Conservation (phyloP, 2,888 invertebrate genomes). For the Thalpophila matura region DNA sequence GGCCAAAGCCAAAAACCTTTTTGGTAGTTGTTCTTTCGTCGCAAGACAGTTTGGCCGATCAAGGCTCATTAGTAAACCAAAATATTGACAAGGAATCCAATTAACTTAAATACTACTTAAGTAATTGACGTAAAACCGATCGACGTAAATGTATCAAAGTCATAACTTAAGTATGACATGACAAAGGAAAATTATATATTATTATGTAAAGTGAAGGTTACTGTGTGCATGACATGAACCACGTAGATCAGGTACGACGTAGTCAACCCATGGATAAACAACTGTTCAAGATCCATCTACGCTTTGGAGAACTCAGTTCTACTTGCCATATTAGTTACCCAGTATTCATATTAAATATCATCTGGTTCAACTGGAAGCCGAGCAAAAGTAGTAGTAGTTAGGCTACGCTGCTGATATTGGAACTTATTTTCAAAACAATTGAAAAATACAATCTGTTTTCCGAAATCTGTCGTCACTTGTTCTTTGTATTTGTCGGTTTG, state of each 20-base stretch:
- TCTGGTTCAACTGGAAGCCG: too few species aligned
- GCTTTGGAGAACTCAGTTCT: background rate
- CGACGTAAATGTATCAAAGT: background rate
- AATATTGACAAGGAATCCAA: background rate
- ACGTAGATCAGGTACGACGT: slow-evolving; percentile 12
- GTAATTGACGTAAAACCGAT: background rate
- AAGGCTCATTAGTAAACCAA: background rate
- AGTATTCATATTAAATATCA: too few species aligned
- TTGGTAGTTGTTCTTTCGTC: too few species aligned
- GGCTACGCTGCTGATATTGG: too few species aligned
- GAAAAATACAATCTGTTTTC: background rate
- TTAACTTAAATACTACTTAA: background rate
- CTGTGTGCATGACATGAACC: slow-evolving; percentile 7
- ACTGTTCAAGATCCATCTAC: background rate
- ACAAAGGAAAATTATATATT: slow-evolving; percentile 26
- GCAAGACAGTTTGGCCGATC: too few species aligned
- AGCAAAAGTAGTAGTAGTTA: too few species aligned
- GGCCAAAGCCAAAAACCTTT: too few species aligned
- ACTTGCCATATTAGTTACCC: background rate
- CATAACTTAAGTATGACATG: slow-evolving; percentile 1
- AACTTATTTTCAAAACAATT: slow-evolving; percentile 5
- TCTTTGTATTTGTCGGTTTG: slow-evolving; percentile 22
- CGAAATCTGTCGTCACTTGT: slow-evolving; percentile 11
- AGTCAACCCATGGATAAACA: background rate
- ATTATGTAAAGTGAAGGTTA: slow-evolving; percentile 8